These are phyloP conservation scores for Addax nasomaculatus DNA, from an alignment of 2,113 vertebrate genomes.

Conservation along the genomic window DNA sequence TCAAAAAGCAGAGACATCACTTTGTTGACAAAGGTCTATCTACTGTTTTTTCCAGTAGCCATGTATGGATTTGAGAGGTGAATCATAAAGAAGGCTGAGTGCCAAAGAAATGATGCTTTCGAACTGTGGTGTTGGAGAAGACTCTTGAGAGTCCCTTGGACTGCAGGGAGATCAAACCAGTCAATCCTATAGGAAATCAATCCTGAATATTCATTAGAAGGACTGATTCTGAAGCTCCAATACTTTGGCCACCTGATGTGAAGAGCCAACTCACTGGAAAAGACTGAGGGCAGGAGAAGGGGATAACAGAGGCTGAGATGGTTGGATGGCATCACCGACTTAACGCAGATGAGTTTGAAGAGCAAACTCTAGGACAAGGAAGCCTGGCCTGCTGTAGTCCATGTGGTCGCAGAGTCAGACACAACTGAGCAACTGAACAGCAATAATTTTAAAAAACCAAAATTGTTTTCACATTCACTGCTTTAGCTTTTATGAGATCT, in stretches of 20 bases:
- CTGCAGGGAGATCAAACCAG: not conserved
- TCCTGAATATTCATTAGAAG: not conserved
- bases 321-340: not conserved
- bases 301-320: not conserved
- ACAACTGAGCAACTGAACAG: not conserved
- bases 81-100: not conserved
- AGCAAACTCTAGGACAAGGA: not conserved
- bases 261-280: not conserved
- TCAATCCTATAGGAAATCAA: not conserved
- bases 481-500: conserved; percentile 46
- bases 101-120: not conserved
- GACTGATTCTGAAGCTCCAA: not conserved
- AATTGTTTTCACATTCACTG: not conserved
- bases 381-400: not conserved
- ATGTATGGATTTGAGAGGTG: not conserved
- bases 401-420: not conserved
- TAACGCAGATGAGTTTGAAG: not conserved
- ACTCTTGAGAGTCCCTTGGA: not conserved
- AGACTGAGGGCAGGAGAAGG: not conserved
- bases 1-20: not conserved
- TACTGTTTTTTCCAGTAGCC: not conserved
- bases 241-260: not conserved
- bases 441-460: not conserved
- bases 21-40: not conserved
- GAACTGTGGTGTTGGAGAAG: not conserved